Evolutionary conservation across 2,888 invertebrate species (phyloP).

Genomic region (Torymus auratus): DNA sequence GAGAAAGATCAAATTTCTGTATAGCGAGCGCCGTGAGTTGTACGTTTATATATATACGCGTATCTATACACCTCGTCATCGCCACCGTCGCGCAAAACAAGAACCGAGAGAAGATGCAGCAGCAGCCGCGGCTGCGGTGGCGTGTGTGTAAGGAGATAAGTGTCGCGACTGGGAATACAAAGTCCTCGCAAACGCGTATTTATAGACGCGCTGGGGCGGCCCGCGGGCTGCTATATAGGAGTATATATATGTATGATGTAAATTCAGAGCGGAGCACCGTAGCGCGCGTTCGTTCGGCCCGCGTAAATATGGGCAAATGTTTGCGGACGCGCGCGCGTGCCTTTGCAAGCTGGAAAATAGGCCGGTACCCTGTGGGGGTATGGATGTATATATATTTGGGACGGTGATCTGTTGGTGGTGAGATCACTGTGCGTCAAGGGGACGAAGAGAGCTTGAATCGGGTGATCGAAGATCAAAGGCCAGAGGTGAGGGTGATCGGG

Average conservation of each 20-base stretch:
- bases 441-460: no score
- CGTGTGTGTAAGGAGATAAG: conserved; percentile 69
- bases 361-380: no score
- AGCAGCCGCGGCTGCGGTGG: not conserved
- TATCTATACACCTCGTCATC: conserved; percentile 12
- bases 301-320: conserved; percentile 16
- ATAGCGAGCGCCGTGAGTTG: not conserved
- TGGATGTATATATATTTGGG: not conserved
- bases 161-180: conserved; percentile 72
- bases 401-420: no score
- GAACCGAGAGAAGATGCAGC: conserved; percentile 63
- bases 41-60: not conserved
- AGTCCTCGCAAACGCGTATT: conserved; percentile 52
- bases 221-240: no score
- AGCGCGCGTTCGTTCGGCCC: not conserved
- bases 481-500: no score
- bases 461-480: no score
- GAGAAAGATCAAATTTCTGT: conserved; percentile 41
- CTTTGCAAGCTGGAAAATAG: no score
- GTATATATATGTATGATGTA: not conserved
- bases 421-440: no score
- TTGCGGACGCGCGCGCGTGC: not conserved
- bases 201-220: not conserved
- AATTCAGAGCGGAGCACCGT: not conserved
- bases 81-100: conserved; percentile 33